Percentiles rank a stretch among this genome's conserved stretches.
Conservation (phyloP, 2,888 invertebrate species). For the Pediacus dermestoides region DNA sequence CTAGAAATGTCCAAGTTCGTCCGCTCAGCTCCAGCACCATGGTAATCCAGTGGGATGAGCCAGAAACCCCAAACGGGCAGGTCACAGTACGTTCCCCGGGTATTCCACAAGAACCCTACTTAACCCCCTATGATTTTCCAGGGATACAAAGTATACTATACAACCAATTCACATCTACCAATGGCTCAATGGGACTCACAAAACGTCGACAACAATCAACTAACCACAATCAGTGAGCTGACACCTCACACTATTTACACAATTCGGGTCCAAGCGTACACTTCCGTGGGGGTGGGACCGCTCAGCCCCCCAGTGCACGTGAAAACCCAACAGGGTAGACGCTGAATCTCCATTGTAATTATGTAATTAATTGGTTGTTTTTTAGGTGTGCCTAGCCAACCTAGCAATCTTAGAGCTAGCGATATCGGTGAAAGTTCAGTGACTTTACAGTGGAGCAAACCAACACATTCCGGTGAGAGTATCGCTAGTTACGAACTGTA, state of each 20-base stretch:
- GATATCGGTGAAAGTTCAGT: constrained; percentile 89
- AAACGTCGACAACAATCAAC: constrained; percentile 87
- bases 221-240: constrained; percentile 90
- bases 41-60: constrained; percentile 98
- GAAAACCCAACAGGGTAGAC: constrained; percentile 89
- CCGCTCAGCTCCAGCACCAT: constrained; percentile 94
- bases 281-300: constrained; percentile 93
- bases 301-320: constrained; percentile 95
- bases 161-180: constrained; percentile 79
- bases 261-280: constrained; percentile 89
- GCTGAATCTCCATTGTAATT: constrained; percentile 21
- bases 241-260: constrained; percentile 92
- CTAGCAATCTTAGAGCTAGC: constrained; percentile 81
- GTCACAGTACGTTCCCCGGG: constrained; percentile 78
- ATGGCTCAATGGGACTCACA: constrained; percentile 91
- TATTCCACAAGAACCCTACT: too few relatives aligned
- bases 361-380: not conserved
- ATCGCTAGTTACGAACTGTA: constrained; percentile 94
- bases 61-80: constrained; percentile 95
- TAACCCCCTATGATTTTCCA: too few relatives aligned
- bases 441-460: constrained; percentile 88
- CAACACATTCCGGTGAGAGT: constrained; percentile 86
- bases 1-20: constrained; percentile 88
- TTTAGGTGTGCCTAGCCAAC: constrained; percentile 92
- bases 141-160: constrained; percentile 98